Base-by-base conservation (phyloP, 2,888 invertebrate genomes). In the Corbicula japonica region DNA sequence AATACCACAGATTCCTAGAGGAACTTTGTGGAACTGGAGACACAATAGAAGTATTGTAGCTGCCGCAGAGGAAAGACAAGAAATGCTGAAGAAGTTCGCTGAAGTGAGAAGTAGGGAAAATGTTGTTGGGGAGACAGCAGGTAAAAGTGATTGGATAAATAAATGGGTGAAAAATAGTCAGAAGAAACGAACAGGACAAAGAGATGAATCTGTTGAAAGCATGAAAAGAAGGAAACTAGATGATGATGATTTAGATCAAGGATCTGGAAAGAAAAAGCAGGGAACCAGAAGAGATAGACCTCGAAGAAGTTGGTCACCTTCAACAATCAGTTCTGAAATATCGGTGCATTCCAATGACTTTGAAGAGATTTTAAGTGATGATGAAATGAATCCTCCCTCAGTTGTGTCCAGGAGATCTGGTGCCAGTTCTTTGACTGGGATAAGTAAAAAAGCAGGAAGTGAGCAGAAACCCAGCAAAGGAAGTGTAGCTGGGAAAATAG, bases 11-110 rank as follows among this genome's bases (percentile, higher is more conserved):
- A 74, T 83, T 46, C 83, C 83, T 0, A 21, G 80, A 23, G 83
- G 83, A 35, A 83, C 79, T 0, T 23, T 83, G 15, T 83, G 83
- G 83, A 83, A 83, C 21, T 83, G 83, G 83, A 52, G 79, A 35
- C 79, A 79, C 38, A 83, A 79, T 44, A 83, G 70, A 46, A 48
- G 72, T 54, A 48, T 83, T 5, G 15, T 44, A 15, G 32, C 71
- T 15, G 18, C 75, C 1, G 83, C 77, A 6, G 79, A 74, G 28
- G 62, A 68, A 26, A 66, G 30, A 35, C 23, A 65, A 28, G 41
- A 26, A 35, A 56, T 48, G 65, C 56, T 63, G 35, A 68, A 50
- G 35, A 50, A n/a, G 56, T 41, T 10, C 44, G 34, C 34, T 30
- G 68, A 56, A 21, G 34, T 30, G 35, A 35, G 32, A n/a, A 15